Evolutionary conservation across 2,113 vertebrate genomes (phyloP), one percentile per base, ranked within the genome.

Genomic region (Catharus minimus): DNA sequence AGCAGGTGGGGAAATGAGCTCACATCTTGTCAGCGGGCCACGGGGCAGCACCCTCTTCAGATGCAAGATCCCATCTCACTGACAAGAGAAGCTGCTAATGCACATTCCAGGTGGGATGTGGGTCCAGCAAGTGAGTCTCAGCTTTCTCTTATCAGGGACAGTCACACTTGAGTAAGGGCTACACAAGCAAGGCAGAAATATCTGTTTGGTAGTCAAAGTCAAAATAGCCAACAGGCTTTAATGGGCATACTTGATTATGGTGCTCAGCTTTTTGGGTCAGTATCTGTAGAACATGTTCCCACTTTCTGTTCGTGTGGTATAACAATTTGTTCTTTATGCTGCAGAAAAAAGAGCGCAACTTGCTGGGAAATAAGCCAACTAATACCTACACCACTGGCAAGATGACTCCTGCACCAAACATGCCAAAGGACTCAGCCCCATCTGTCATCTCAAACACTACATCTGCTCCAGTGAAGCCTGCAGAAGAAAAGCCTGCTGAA

Each of bases 331-430:
- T 88, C 90, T 88, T 90, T 94, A 46, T 36, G 8, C 92, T 93
- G 46, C 98, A 99, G 99, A 99, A 99, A 95, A 99, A 99, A 94
- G 98, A 99, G 84, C 98, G 98, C 8, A 88, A 98, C 91, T 97
- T 98, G 68, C 93, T 98, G 82, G 98, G 98, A 62, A 99, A 98
- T 93, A 99, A 99, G 93, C 97, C 98, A 33, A 97, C 98, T 74
- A 99, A 99, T 92, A 97, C 98, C 38, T 99, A 98, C 49, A 97
- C 96, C 22, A 94, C 98, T 2, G 98, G 97, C 75, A 98, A 98
- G 67, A 92, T 99, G 96, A 98, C 98, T 88, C 98, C 98, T 17
- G 97, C 98, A 13, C 97, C 98, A 95, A 99, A 99, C 96, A 98
- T 99, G 53, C 98, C 98, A n/a, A 99, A 99, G 96, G 99, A 99